Evolutionary conservation across 2,888 invertebrate species (phyloP), one percentile per base, ranked within the genome.

Genomic region (Andrena marginata): DNA sequence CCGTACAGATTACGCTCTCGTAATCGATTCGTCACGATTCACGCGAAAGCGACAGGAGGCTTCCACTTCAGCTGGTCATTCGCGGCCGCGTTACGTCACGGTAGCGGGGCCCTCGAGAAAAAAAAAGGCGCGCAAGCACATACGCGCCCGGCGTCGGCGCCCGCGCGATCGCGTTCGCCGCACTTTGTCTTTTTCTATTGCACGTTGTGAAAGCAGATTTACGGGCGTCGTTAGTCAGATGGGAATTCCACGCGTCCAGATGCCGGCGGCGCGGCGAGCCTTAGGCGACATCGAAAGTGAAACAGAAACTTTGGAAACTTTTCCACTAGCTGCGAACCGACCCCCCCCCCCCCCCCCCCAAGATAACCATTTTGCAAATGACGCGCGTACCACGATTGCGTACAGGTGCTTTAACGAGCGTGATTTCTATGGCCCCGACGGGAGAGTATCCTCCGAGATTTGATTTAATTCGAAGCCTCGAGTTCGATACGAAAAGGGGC

Each of bases 11-110:
- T 62, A 59, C 68, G 16, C 35, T 1, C 10, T n/a, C 1, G 10
- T 31, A 63, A 77, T 72, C 56, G 72, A 16, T 13, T 59, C 23
- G 56, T 73, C 80, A 72, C 26, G 56, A 33, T 72, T 63, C 6
- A 63, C 13, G 64, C 56, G 73, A 81, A 69, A 31, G 48, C 6
- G 23, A 29, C 33, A 33, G 60, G 20, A 60, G 29, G 13, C 23
- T 23, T 49, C 62, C 77, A 62, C 59, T 72, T 49, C 48, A 13
- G 56, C 7, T 16, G 51, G 7, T 3, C 35, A 16, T n/a, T 56
- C 26, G 13, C 26, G 26, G 1, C 10, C 7, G 7, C 13, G 26
- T 42, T 59, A 59, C 59, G 69, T 69, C 69, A 69, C 29, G n/a
- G 8, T 33, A 48, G 20, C 54, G 1, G 48, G 10, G 13, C 20